Conservation (phyloP, 2,797 vertebrate species). For the Poecilia wingei region DNA sequence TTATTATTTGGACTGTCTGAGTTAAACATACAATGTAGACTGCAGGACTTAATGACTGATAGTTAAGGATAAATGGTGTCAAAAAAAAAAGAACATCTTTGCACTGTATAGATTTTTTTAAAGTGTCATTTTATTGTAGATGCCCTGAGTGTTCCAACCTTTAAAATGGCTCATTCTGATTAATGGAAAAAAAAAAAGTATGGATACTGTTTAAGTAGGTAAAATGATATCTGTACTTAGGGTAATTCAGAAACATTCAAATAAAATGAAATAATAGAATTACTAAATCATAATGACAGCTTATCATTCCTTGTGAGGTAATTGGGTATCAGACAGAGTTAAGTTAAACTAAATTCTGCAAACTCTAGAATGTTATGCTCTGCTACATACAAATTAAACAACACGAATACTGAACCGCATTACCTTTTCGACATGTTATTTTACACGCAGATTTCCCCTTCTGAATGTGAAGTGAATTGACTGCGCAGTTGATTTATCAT, state of each 20-base stretch:
- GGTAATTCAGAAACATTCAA: neutral
- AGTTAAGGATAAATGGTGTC: neutral
- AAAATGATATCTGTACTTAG: conserved; percentile 2
- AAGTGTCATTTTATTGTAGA: conserved; percentile 37
- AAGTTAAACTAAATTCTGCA: conserved; percentile 26
- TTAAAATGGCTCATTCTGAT: conserved; percentile 34
- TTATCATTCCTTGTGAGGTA: neutral
- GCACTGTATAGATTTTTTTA: no score
- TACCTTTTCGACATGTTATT: conserved; percentile 70
- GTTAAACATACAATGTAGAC: neutral
- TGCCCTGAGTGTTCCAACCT: conserved; percentile 30
- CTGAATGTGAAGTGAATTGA: conserved; percentile 65
- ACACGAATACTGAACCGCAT: conserved; percentile 47
- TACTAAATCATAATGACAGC: neutral
- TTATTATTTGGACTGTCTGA: neutral
- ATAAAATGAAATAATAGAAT: neutral
- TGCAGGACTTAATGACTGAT: no score
- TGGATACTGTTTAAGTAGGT: neutral
- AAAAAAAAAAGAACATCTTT: neutral
- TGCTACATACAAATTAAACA: conserved; percentile 67
- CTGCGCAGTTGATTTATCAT: conserved; percentile 59
- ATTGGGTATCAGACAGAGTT: conserved; percentile 6
- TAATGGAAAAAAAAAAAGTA: neutral
- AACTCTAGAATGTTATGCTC: conserved; percentile 43
- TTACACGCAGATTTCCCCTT: conserved; percentile 69